Conservation (phyloP, 1,140 invertebrate genomes). For the Saccostrea cuccullata region DNA sequence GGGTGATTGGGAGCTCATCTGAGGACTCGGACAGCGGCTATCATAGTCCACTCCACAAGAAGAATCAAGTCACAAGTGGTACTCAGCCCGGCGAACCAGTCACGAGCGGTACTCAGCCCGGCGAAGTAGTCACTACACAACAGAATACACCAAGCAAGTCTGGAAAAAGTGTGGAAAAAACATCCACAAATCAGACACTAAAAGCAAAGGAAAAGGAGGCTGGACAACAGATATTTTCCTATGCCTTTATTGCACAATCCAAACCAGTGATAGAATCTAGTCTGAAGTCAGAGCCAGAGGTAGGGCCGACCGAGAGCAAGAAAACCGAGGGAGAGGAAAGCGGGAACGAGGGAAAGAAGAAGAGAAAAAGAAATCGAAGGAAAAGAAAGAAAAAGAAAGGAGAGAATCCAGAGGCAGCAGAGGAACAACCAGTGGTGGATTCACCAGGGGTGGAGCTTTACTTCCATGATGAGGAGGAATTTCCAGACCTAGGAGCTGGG, state of each 20-base stretch:
- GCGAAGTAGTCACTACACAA: background rate
- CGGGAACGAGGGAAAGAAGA: slow-evolving; percentile 52
- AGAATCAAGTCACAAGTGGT: slow-evolving; percentile 67
- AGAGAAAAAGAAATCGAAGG: slow-evolving; percentile 56
- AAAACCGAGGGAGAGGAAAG: slow-evolving; percentile 44
- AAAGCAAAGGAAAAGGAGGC: background rate
- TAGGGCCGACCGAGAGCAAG: slow-evolving; percentile 2
- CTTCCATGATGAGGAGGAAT: slow-evolving; percentile 75
- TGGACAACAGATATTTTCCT: slow-evolving; percentile 50
- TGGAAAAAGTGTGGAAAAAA: background rate
- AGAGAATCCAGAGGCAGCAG: slow-evolving; percentile 5
- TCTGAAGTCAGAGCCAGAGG: background rate
- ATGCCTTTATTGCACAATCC: slow-evolving; percentile 61
- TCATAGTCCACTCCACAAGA: slow-evolving; percentile 70
- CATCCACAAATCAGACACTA: background rate
- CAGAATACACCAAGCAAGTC: background rate
- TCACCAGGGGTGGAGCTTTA: slow-evolving; percentile 63
- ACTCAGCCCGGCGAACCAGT: slow-evolving; percentile 58
- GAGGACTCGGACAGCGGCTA: slow-evolving; percentile 74
- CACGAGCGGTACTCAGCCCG: background rate
- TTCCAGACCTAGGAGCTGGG: slow-evolving; percentile 62
- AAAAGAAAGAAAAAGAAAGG: slow-evolving; percentile 58
- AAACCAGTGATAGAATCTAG: slow-evolving; percentile 41
- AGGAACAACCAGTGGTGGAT: slow-evolving; percentile 27
- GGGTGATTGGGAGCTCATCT: slow-evolving; percentile 50